Conservation (phyloP, 2,113 vertebrate species). For the Rhynchomys soricoides region DNA sequence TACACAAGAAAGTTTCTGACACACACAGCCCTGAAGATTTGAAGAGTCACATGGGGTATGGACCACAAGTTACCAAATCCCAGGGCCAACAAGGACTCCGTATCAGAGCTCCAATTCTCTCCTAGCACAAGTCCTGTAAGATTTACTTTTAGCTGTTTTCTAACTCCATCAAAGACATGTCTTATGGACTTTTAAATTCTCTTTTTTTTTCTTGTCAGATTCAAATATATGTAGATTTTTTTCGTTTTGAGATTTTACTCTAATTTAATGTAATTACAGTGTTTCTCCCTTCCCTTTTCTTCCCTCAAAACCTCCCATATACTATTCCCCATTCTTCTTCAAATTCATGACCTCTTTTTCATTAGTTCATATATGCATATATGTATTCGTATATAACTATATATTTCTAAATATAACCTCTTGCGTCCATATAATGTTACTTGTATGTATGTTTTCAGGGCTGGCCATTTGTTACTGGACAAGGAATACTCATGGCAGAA, state of each 20-base stretch:
- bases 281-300: not conserved
- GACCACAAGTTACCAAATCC: not conserved
- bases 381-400: not conserved
- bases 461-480: not conserved
- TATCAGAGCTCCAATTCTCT: not conserved
- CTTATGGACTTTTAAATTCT: not conserved
- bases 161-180: not conserved
- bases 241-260: not conserved
- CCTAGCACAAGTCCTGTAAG: not conserved
- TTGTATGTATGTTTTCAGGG: not conserved
- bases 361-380: not conserved
- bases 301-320: not conserved
- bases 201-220: not conserved
- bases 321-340: not conserved
- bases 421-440: not conserved
- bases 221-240: not conserved
- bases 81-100: no score
- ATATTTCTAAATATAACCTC: not conserved
- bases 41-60: not conserved
- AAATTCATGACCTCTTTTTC: not conserved
- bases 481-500: slow-evolving; percentile 16
- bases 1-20: not conserved
- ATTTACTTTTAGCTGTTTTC: not conserved
- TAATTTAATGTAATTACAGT: not conserved
- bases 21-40: not conserved